Evolutionary conservation across 1,140 invertebrate genomes (phyloP).

Genomic region (Temnothorax longispinosus): DNA sequence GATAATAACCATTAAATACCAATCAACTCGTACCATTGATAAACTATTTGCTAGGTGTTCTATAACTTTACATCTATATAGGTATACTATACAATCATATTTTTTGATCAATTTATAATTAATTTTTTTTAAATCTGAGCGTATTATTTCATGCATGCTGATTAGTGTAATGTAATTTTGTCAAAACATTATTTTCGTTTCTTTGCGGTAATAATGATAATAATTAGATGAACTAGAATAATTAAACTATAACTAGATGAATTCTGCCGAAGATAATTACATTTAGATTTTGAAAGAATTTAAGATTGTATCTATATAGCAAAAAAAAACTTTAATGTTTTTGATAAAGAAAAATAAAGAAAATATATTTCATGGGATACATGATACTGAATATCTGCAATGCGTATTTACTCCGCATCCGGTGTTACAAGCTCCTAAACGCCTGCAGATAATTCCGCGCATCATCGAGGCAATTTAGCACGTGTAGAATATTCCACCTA

Average conservation of each 20-base stretch:
- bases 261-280: background rate
- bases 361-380: background rate
- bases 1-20: background rate
- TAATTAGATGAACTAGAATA: background rate
- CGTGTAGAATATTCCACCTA: conserved; percentile 20
- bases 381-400: background rate
- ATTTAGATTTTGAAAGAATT: background rate
- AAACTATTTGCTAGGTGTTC: background rate
- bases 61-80: background rate
- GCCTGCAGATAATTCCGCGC: conserved; percentile 7
- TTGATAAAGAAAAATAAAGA: background rate
- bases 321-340: background rate
- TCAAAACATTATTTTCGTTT: background rate
- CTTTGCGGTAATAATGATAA: background rate
- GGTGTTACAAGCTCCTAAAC: background rate
- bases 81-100: background rate
- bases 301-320: background rate
- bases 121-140: background rate
- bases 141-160: background rate
- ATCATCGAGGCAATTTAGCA: conserved; percentile 3
- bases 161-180: background rate
- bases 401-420: background rate
- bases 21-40: background rate
- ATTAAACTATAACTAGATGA: background rate
- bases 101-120: background rate